Conservation (phyloP, 2,113 vertebrate genomes). For the Nibea coibor region DNA sequence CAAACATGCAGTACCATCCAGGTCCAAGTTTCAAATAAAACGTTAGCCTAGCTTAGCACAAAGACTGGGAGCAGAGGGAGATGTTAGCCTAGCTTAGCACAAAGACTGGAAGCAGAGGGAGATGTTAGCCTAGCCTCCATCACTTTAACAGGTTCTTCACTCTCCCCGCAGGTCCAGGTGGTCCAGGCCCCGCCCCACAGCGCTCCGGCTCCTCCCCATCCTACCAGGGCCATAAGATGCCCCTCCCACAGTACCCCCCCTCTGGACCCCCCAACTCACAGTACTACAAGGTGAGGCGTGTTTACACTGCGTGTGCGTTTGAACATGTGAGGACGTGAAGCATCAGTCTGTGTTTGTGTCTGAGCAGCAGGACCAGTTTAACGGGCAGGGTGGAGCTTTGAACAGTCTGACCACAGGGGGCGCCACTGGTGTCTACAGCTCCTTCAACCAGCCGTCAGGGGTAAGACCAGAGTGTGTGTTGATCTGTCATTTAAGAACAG, state of each 20-base stretch:
- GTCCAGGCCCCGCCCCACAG: conserved; percentile 82
- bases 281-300: conserved; percentile 90
- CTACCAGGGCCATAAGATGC: conserved; percentile 89
- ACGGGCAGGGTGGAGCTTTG: conserved; percentile 84
- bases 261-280: conserved; percentile 79
- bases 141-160: background rate
- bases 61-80: too few relatives aligned
- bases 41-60: background rate
- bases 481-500: too few relatives aligned
- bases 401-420: conserved; percentile 71
- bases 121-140: background rate
- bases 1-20: conserved; percentile 87
- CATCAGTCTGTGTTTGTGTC: background rate
- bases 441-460: conserved; percentile 87
- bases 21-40: too few relatives aligned
- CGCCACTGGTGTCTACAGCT: conserved; percentile 68
- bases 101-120: too few relatives aligned
- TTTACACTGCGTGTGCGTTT: background rate
- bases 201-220: conserved; percentile 88
- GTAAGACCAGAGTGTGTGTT: conserved; percentile 65
- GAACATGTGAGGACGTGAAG: background rate
- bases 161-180: conserved; percentile 59
- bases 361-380: conserved; percentile 89
- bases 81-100: too few relatives aligned
- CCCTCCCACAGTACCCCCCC: conserved; percentile 86